Conservation (phyloP, 2,797 vertebrate genomes). For the Parauchenoglanis punctatus region DNA sequence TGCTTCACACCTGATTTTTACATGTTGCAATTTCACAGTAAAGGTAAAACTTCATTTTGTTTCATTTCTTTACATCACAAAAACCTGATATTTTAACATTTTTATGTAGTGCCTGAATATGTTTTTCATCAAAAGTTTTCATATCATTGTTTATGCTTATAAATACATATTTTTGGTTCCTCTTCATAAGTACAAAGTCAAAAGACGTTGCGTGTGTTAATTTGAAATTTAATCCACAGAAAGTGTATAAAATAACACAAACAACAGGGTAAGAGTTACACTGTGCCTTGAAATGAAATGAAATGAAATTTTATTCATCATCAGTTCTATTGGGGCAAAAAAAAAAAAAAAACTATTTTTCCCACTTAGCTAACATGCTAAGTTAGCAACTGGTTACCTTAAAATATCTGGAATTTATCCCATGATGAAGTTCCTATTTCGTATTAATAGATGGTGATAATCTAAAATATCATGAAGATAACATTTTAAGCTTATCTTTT, state of each 20-base stretch:
- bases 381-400: not conserved
- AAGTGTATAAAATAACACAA: not conserved
- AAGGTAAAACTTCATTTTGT: no score
- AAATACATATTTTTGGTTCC: not conserved
- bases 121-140: no score
- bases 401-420: not conserved
- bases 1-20: no score
- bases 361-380: not conserved
- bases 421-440: not conserved
- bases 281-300: not conserved
- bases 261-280: not conserved
- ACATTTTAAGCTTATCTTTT: not conserved
- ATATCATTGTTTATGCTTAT: not conserved
- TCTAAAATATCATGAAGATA: not conserved
- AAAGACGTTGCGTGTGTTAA: not conserved
- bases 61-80: no score
- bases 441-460: not conserved
- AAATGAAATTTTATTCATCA: not conserved
- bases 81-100: no score
- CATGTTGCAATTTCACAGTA: no score
- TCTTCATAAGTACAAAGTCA: not conserved
- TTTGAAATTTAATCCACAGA: not conserved
- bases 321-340: not conserved
- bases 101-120: no score
- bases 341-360: not conserved